Base-by-base conservation (phyloP, 2,797 vertebrate genomes). In the Sparidentex hasta region DNA sequence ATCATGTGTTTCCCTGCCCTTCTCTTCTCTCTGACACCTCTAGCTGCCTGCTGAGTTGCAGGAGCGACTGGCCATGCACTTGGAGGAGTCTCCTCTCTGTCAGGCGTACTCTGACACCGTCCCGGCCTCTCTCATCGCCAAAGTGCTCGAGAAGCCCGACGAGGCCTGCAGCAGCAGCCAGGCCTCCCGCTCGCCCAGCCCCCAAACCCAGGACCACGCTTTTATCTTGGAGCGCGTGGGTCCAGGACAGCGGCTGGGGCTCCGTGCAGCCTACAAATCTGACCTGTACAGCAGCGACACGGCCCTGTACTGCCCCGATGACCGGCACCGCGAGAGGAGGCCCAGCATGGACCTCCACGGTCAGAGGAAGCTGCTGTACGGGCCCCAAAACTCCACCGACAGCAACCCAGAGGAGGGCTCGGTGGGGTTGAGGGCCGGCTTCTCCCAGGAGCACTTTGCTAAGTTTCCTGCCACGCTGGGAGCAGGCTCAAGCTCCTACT, bases 271-370 rank as follows among this genome's bases (percentile, higher is more conserved):
- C 55, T 98, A 97, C 88, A 98, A 98, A 85, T 96, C 96, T 0
- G 97, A 99, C 82, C 88, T 97, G 87, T 99, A 98, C 90, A 97
- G 97, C 91, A 99, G 98, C 0, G 98, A 99, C 93, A 97, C 98
- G 0, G 97, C 97, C 3, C 96, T 99, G 74, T 99, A 99, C 93
- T 98, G 97, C 89, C 97, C 97, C 0, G 98, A 98, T 0, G 98
- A 98, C 57, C 94, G 96, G 16, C 95, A 95, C 43, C 94, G 93
- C 0, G 97, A 97, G 79, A 95, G 97, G 18, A 88, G 97, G 81
- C 97, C 95, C 66, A 98, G 97, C 21, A 96, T 96, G 92, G 98
- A 99, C 80, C 93, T 96, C 0, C 96, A 98, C 0, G 96, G 95
- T 20, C 92, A 94, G 80, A 87, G 92, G 76, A 96, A 96, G 0